Percentiles rank a stretch among this genome's conserved stretches.
phyloP scores from a whole-genome alignment of 2,888 invertebrate genomes.

The Hydroisotoma schaefferi region DNA sequence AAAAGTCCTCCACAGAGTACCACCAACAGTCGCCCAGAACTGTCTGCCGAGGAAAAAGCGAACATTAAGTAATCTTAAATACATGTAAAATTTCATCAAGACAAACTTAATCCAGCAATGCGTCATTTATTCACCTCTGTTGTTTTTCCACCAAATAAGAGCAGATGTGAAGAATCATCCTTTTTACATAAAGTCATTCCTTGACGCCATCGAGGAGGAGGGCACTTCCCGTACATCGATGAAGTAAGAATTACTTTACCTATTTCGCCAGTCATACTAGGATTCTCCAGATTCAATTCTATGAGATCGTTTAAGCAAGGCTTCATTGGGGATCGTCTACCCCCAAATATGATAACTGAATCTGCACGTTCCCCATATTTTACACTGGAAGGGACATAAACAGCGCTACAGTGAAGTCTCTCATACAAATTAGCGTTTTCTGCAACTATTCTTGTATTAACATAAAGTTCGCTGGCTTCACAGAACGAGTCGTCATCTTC shows the following conservation, averaged over 20 bases:
- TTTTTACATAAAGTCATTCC: conserved; percentile 25
- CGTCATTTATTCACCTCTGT: conserved; percentile 22
- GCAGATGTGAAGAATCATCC: conserved; percentile 18
- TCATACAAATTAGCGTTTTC: conserved; percentile 35
- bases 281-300: conserved; percentile 32
- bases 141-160: conserved; percentile 43
- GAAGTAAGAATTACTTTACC: conserved; percentile 21
- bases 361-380: conserved; percentile 21
- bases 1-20: conserved; percentile 30
- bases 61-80: neutral
- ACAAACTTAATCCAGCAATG: conserved; percentile 5
- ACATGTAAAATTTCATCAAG: neutral
- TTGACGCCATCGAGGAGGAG: conserved; percentile 43
- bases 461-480: conserved; percentile 2
- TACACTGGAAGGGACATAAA: conserved; percentile 23
- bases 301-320: conserved; percentile 39
- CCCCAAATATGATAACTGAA: conserved; percentile 42
- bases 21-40: conserved; percentile 40
- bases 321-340: conserved; percentile 41
- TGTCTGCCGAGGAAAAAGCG: conserved; percentile 17
- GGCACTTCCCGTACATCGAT: conserved; percentile 26
- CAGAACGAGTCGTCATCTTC: conserved; percentile 13
- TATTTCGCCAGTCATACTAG: conserved; percentile 25
- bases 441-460: conserved; percentile 29
- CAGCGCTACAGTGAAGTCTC: conserved; percentile 22